A percentile compares a stretch with the other conserved stretches of the same genome.
Evolutionary conservation across 2,113 vertebrate species (phyloP).

Genomic region (Daboia siamensis): DNA sequence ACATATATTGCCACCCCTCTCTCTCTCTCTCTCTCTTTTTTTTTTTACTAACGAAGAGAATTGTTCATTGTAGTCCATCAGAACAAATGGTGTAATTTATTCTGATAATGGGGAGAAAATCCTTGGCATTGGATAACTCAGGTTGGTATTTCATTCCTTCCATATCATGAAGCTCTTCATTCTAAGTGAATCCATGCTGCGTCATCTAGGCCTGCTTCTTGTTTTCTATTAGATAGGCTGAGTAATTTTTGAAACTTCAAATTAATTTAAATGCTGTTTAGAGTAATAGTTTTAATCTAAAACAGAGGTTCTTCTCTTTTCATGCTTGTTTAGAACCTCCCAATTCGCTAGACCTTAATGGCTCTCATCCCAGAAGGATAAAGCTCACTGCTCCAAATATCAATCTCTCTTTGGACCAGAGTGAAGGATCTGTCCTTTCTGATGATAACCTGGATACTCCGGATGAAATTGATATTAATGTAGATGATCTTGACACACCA

Average conservation of each 20-base stretch:
- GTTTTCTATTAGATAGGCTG: not conserved
- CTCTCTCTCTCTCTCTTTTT: not conserved
- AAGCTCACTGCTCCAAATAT: constrained; percentile 89
- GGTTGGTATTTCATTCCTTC: not conserved
- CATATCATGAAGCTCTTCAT: not conserved
- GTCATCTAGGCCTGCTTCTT: not conserved
- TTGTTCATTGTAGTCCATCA: not conserved
- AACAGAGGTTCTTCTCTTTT: constrained; percentile 8
- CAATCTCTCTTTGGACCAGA: constrained; percentile 88
- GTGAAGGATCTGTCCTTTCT: constrained; percentile 88
- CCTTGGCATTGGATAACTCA: not conserved
- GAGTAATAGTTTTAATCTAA: not conserved
- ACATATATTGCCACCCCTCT: not conserved
- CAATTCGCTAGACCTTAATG: constrained; percentile 86
- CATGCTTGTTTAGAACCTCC: constrained; percentile 71
- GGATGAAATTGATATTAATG: constrained; percentile 89
- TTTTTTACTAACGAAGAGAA: not conserved
- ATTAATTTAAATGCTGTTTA: not conserved
- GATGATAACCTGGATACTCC: constrained; percentile 93
- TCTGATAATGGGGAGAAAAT: not conserved
- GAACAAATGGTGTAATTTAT: not conserved
- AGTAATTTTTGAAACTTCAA: not conserved
- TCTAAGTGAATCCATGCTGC: not conserved
- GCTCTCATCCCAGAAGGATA: constrained; percentile 76
- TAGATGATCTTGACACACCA: constrained; percentile 91